Evolutionary conservation across 2,797 vertebrate species (phyloP).

Genomic region (Poecilia wingei): DNA sequence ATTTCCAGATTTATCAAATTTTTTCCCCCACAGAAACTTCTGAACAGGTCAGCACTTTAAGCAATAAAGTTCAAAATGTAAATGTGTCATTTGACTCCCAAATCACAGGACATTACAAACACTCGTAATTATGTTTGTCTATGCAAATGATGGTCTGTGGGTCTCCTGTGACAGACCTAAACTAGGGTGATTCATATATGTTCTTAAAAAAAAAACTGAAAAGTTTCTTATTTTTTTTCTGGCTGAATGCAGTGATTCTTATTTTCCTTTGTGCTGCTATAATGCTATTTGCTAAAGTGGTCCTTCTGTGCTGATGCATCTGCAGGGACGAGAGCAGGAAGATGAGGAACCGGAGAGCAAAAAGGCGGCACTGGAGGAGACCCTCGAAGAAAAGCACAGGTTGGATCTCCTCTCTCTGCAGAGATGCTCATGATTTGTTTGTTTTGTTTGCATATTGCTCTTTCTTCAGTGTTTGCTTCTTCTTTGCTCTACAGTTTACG

Average conservation of each 20-base stretch:
- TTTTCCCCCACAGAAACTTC: background rate
- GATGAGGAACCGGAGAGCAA: slow-evolving; percentile 82
- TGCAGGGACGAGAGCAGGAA: slow-evolving; percentile 78
- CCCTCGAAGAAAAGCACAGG: slow-evolving; percentile 83
- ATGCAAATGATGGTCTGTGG: slow-evolving; percentile 33
- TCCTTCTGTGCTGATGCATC: slow-evolving; percentile 22
- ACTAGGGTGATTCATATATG: background rate
- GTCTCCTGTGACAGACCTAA: background rate
- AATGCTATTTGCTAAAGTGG: background rate
- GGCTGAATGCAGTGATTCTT: background rate
- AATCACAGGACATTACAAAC: slow-evolving; percentile 21
- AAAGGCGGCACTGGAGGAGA: slow-evolving; percentile 75
- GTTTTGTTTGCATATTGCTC: background rate
- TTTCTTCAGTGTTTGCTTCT: background rate
- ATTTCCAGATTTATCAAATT: background rate
- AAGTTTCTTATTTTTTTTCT: background rate
- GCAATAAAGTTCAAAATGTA: slow-evolving; percentile 22
- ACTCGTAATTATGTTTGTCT: slow-evolving; percentile 23
- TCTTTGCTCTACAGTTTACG: background rate
- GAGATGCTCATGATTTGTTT: background rate
- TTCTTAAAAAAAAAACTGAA: background rate
- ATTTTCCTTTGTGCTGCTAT: background rate
- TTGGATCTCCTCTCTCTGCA: slow-evolving; percentile 50
- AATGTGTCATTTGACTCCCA: slow-evolving; percentile 43
- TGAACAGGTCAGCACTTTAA: slow-evolving; percentile 5